Evolutionary conservation across 2,113 vertebrate genomes (phyloP).

Genomic region (Gnathonemus longibarbis): DNA sequence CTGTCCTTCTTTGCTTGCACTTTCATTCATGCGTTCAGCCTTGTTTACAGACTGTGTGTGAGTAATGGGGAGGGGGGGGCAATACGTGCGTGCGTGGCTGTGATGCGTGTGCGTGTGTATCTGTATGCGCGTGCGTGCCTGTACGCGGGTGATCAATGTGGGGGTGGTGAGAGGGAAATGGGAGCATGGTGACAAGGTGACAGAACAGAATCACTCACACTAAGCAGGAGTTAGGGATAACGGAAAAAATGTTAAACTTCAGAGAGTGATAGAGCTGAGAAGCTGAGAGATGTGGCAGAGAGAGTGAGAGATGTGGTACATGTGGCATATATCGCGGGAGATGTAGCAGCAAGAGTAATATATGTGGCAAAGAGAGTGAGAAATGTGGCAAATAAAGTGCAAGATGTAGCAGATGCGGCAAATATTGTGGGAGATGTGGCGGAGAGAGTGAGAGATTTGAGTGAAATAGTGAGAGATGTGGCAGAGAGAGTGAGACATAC

Average conservation of each 20-base stretch:
- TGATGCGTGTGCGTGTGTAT: conserved; percentile 25
- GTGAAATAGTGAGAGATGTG: not conserved
- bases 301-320: not conserved
- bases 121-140: conserved; percentile 11
- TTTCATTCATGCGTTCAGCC: conserved; percentile 54
- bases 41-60: conserved; percentile 50
- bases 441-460: not conserved
- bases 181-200: not conserved
- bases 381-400: not conserved
- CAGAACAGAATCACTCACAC: not conserved
- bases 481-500: too few relatives aligned
- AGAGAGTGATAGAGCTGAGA: not conserved
- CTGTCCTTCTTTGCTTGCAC: conserved; percentile 19
- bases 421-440: not conserved
- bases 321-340: not conserved
- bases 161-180: not conserved
- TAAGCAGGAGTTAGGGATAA: not conserved
- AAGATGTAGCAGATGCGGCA: not conserved
- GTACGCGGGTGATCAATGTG: not conserved
- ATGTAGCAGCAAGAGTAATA: not conserved
- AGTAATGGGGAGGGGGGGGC: not conserved
- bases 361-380: not conserved
- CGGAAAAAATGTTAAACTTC: not conserved
- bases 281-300: not conserved
- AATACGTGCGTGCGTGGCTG: conserved; percentile 8